A percentile compares a stretch with the other conserved stretches of the same genome.
These are phyloP conservation scores for Oreochromis tanganicae DNA, from an alignment of 2,113 vertebrate species.

Conservation along the genomic window DNA sequence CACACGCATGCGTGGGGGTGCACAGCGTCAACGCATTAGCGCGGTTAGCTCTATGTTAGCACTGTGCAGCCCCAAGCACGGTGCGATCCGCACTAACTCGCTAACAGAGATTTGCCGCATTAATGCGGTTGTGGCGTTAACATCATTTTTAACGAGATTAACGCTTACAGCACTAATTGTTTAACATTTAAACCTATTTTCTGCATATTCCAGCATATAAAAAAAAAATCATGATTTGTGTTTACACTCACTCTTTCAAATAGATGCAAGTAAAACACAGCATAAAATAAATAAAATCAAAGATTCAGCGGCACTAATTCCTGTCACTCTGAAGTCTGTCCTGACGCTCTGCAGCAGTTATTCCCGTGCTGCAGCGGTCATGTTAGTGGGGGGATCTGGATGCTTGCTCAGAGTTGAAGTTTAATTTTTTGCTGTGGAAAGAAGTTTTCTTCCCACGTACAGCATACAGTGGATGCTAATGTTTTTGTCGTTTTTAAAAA, in stretches of 20 bases:
- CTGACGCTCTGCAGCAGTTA: not conserved
- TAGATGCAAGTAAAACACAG: not conserved
- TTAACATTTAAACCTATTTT: not conserved
- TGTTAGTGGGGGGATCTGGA: not conserved
- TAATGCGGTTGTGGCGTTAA: no score
- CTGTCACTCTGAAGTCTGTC: not conserved
- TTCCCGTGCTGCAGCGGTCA: not conserved
- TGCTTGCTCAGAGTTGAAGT: not conserved
- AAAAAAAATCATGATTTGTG: not conserved
- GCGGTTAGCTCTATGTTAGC: not conserved
- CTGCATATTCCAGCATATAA: not conserved
- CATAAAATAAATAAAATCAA: not conserved
- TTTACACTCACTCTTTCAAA: not conserved
- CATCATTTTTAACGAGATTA: no score
- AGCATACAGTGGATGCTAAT: not conserved
- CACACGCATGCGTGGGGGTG: fast-evolving
- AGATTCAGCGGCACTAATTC: not conserved
- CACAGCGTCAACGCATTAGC: fast-evolving
- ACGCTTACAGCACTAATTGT: no score
- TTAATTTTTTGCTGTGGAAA: not conserved
- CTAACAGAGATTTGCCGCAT: no score
- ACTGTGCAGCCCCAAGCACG: not conserved
- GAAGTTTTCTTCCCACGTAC: not conserved
- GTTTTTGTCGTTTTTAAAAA: not conserved
- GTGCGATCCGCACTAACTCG: no score